These are phyloP conservation scores for Alosa alosa DNA, from an alignment of 2,113 vertebrate genomes.

Conservation along the genomic window DNA sequence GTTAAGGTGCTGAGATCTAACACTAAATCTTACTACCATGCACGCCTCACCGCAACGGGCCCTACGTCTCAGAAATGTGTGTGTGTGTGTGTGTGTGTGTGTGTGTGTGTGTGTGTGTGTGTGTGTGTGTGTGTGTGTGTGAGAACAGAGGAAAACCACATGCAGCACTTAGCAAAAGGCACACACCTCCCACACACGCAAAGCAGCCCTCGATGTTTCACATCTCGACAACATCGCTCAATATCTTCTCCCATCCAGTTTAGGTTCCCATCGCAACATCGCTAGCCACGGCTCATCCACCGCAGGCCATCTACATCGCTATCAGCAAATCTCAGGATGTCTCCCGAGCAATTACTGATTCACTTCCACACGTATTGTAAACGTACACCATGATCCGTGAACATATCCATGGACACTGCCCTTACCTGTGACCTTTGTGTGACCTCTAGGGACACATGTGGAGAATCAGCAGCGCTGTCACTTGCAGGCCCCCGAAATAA, in stretches of 20 bases:
- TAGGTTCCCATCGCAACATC: not conserved
- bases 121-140: conserved; percentile 27
- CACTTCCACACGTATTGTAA: too few species aligned
- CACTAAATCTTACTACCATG: conserved; percentile 47
- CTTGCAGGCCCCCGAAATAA: not conserved
- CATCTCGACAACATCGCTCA: not conserved
- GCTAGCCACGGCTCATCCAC: not conserved
- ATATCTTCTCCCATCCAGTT: not conserved
- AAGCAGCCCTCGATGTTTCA: not conserved
- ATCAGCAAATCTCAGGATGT: not conserved
- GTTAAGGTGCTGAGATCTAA: conserved; percentile 49
- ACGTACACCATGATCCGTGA: too few species aligned
- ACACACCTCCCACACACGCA: not conserved
- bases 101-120: conserved; percentile 35
- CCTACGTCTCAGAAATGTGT: conserved; percentile 29
- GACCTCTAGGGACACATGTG: not conserved
- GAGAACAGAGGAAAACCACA: conserved; percentile 1
- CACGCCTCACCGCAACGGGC: conserved; percentile 23
- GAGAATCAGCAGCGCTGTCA: not conserved
- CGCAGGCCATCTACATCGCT: not conserved
- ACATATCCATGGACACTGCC: not conserved
- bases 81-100: conserved; percentile 19
- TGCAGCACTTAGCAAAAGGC: not conserved
- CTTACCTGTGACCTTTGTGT: not conserved
- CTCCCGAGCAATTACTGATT: too few species aligned